A percentile compares a stretch with the other conserved stretches of the same genome.
Evolutionary conservation across 1,140 invertebrate genomes (phyloP).

Genomic region (Aphelinus atriplicis): DNA sequence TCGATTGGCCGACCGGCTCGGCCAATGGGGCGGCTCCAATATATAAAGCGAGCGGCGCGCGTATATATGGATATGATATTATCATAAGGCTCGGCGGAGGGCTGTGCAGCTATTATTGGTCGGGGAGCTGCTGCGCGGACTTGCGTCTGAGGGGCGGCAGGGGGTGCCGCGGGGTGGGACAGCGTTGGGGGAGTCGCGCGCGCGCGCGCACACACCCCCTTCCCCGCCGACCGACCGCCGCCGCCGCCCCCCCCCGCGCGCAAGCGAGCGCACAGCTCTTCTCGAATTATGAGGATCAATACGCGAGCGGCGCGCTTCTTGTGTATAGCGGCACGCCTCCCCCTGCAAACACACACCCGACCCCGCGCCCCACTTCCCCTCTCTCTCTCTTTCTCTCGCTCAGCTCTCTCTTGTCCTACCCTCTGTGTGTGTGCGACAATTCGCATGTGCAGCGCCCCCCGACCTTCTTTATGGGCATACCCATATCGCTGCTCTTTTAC

Average conservation of each 20-base stretch:
- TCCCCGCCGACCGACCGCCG: constrained; percentile 31
- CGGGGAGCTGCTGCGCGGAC: constrained; percentile 44
- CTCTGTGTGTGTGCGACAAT: no score
- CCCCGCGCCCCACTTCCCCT: not conserved
- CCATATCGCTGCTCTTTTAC: no score
- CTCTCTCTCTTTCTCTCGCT: no score
- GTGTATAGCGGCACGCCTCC: constrained; percentile 41
- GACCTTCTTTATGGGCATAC: no score
- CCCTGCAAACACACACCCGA: constrained; percentile 8
- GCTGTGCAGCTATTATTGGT: constrained; percentile 61
- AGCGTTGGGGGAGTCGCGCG: not conserved
- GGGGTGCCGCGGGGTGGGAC: not conserved
- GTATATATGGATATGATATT: constrained; percentile 64
- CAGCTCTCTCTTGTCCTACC: no score
- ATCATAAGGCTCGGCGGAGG: constrained; percentile 59
- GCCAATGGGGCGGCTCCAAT: constrained; percentile 56
- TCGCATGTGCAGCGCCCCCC: no score
- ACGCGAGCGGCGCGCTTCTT: constrained; percentile 54
- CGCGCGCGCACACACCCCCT: constrained; percentile 50
- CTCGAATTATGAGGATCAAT: constrained; percentile 67
- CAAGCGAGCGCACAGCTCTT: constrained; percentile 54
- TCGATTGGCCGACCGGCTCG: constrained; percentile 20
- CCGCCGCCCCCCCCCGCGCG: constrained; percentile 8
- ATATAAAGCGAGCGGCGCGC: constrained; percentile 47
- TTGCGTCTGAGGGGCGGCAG: not conserved